Evolutionary conservation across 2,113 vertebrate genomes (phyloP).

Genomic region (Aptenodytes forsteri): DNA sequence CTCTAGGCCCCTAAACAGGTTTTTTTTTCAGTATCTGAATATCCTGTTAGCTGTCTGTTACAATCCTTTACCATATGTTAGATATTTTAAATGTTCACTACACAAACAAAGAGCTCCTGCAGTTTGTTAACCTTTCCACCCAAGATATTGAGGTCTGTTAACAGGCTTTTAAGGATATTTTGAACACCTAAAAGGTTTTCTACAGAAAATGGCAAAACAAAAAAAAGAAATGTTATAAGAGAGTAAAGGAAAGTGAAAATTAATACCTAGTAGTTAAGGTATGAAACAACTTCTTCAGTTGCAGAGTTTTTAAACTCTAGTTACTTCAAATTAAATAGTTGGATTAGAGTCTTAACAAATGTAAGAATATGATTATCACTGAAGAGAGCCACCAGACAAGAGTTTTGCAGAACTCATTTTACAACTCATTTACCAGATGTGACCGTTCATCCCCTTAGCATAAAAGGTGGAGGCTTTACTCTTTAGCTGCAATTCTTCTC

Average conservation of each 20-base stretch:
- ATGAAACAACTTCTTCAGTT: not conserved
- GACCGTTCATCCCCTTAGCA: rapidly evolving
- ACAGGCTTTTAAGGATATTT: not conserved
- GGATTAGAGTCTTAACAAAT: not conserved
- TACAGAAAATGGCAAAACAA: not conserved
- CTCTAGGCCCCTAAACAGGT: not conserved
- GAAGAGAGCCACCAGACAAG: not conserved
- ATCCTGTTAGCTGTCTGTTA: not conserved
- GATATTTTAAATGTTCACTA: not conserved
- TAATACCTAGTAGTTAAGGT: not conserved
- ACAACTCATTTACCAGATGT: not conserved
- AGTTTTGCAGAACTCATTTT: not conserved
- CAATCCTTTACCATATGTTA: not conserved
- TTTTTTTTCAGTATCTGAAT: not conserved
- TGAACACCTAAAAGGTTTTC: not conserved
- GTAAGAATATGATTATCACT: not conserved
- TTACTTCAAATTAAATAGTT: not conserved
- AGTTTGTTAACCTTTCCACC: not conserved
- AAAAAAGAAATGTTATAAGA: not conserved
- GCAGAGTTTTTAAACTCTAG: not conserved
- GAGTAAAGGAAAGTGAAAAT: not conserved
- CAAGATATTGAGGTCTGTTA: not conserved
- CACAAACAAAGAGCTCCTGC: not conserved
- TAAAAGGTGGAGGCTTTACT: not conserved
- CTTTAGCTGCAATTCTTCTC: not conserved